These are phyloP conservation scores for Macquaria australasica DNA, from an alignment of 2,113 vertebrate species.

Conservation along the genomic window DNA sequence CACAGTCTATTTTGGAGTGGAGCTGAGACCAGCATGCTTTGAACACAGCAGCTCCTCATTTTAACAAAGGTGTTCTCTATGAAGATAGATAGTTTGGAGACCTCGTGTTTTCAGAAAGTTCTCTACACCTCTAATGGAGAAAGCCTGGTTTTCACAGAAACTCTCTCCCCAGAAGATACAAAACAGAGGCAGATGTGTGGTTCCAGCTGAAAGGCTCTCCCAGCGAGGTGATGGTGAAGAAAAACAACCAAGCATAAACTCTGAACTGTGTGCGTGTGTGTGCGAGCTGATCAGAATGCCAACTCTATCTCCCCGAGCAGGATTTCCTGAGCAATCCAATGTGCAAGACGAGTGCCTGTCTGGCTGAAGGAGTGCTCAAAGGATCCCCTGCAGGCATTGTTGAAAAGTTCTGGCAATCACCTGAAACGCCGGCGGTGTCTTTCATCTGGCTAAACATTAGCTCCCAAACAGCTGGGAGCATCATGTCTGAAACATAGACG, in stretches of 20 bases:
- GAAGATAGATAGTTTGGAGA: not conserved
- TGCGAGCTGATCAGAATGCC: not conserved
- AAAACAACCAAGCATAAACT: not conserved
- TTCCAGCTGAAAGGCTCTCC: constrained; percentile 25
- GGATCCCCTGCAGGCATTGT: constrained; percentile 7
- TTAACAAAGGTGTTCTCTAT: constrained; percentile 7
- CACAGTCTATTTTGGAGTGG: constrained; percentile 69
- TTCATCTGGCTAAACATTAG: not conserved
- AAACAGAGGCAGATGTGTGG: constrained; percentile 25
- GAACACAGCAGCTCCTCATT: not conserved
- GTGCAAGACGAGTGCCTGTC: constrained; percentile 8
- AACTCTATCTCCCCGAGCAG: constrained; percentile 4
- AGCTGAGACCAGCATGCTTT: constrained; percentile 34
- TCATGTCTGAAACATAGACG: not conserved
- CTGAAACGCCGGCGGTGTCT: constrained; percentile 2
- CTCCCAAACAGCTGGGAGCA: constrained; percentile 17
- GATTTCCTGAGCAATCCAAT: not conserved
- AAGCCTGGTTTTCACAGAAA: not conserved
- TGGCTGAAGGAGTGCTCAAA: constrained; percentile 1
- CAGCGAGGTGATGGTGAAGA: not conserved
- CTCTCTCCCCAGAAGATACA: not conserved
- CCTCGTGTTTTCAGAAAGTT: not conserved
- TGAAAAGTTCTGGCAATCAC: constrained; percentile 32
- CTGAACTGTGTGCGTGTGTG: constrained; percentile 12
- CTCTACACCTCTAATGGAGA: not conserved